Base-by-base conservation (phyloP, 2,888 invertebrate species). In the Notodonta dromedarius region DNA sequence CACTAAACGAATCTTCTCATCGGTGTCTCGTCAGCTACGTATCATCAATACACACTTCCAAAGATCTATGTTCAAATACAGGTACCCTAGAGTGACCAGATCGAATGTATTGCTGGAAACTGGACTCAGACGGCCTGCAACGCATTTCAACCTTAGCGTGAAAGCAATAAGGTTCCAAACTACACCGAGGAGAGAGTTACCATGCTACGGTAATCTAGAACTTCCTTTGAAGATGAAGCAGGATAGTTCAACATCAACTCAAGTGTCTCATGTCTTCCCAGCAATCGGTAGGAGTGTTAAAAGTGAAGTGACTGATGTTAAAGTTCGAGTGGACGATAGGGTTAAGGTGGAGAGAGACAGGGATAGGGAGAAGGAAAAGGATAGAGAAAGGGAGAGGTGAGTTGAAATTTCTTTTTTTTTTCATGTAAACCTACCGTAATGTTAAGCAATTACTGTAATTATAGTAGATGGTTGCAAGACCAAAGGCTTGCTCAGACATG, bases 151-250 rank as follows among this genome's bases (percentile, higher is more conserved):
- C 56, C 66, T 92, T 32, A 82, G 86, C 0, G 70, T 93, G 67
- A 88, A 83, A 61, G 93, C 93, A 8, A 84, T 94, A 12, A 84
- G 87, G 60, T 94, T 94, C 71, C 90, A 91, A 61, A 80, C 89
- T 0, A 86, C 87, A 4, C 89, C 91, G 0, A 83, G 90, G 59
- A 86, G 93, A 60, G 82, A 91, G 66, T 69, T 94, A 24, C 94
- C 94, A 0, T 94, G 94, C 61, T 94, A 94, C 67, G 94, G 94
- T 0, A 94, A 94, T 59, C 68, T 94, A 65, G 94, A 93, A 74
- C 71, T 94, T 62, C 93, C 93, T 0, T 76, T 92, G 24, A 93
- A 93, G 72, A 82, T 90, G 0, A 93, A 93, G 56, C 90, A 92
- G 50, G 93, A 93, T 58, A 79, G 76, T 50, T 70, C 77, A 0